phyloP scores from a whole-genome alignment of 2,113 vertebrate genomes.

The Ia io region DNA sequence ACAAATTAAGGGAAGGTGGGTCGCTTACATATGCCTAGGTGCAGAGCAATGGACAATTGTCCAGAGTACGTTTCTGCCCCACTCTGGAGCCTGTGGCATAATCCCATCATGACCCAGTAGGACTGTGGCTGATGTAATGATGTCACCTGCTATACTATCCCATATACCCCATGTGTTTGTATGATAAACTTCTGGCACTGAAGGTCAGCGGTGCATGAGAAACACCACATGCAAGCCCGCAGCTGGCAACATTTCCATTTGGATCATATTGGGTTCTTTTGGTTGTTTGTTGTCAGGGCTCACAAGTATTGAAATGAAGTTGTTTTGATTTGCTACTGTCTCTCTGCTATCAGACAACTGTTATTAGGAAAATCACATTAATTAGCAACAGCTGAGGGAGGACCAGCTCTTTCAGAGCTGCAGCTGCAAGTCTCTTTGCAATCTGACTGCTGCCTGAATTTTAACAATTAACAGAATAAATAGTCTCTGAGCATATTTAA shows the following conservation, averaged over 20 bases:
- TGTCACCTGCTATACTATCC: background rate
- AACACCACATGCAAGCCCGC: background rate
- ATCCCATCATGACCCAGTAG: background rate
- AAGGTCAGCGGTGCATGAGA: background rate
- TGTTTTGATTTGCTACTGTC: conserved; percentile 74
- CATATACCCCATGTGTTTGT: background rate
- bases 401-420: conserved; percentile 40
- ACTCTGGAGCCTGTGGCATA: background rate
- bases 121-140: background rate
- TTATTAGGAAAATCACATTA: conserved; percentile 76
- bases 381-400: conserved; percentile 72
- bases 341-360: conserved; percentile 72
- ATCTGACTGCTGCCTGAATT: conserved; percentile 65
- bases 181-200: background rate
- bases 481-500: conserved; percentile 61
- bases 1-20: background rate
- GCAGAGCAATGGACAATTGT: background rate
- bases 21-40: background rate
- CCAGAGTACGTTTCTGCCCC: background rate
- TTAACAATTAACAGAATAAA: conserved; percentile 68
- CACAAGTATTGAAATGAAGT: conserved; percentile 67
- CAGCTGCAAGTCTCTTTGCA: conserved; percentile 71
- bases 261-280: background rate
- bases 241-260: background rate
- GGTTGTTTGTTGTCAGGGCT: conserved; percentile 43